Base-by-base conservation (phyloP, 2,888 invertebrate genomes). In the Oxycera nigricornis region DNA sequence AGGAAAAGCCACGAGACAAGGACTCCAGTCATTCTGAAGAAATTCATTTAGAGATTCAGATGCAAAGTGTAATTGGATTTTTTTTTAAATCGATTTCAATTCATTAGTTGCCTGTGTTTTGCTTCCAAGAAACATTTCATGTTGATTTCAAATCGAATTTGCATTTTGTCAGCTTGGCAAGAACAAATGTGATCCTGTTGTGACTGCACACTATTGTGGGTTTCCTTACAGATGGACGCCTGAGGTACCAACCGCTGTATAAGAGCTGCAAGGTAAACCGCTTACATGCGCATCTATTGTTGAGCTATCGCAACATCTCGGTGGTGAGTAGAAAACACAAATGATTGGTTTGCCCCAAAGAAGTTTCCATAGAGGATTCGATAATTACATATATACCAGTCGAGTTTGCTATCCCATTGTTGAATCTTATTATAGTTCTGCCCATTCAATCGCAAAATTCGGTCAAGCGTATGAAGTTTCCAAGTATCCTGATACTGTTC, bases 301-400 rank as follows among this genome's bases (percentile, higher is more conserved):
- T 93, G 78, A 90, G 92, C 74, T 93, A 92, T 84, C 90, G 91
- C 81, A 93, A 93, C 83, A 89, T 91, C 75, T 90, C 92, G 72
- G 90, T 93, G 82, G 92, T 92, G 87, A 90, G 90, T 87, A 72
- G n/a, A n/a, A 26, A 7, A 46, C 30, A 59, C 30, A 59, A 59
- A 59, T 59, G 30, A 65, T 65, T 65, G 65, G 11, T 30, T 39
- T 39, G 3, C 22, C 20, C 24, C 20, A 22, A 65, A 65, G 65
- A 65, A 65, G 65, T 65, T 65, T 11, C 24, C 22, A 41, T 39
- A 22, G 14, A n/a, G 41, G 41, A 4, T 31, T 6, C 22, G 41
- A 65, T 28, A 59, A n/a, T n/a, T 59, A 6, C 24, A 65, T 9
- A 22, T 55, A 65, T 24, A 41, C 62, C 20, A 24, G 9, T 22